Base-by-base conservation (phyloP, 2,888 invertebrate genomes). In the Tachina grossa region DNA sequence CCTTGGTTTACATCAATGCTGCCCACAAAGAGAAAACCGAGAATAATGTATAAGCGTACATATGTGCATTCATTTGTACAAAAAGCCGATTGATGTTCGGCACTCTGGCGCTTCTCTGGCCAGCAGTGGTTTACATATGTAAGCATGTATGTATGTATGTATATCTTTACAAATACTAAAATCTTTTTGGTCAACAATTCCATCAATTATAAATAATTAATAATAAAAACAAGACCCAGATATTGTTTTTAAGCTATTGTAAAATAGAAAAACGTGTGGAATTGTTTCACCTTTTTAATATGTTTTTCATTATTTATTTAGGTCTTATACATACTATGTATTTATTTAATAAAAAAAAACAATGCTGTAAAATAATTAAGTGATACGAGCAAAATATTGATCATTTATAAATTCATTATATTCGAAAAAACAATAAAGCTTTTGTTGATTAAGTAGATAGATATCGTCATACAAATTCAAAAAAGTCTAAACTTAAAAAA, bases 191-290 rank as follows among this genome's bases (percentile, higher is more conserved):
- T 31, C 31, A 31, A 31, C 31, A 31, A 31, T 31, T 31, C 31
- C 31, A 6, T 31, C 31, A 31, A 31, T 31, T 31, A 6, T 31
- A 31, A 31, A 31, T 31, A 31, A 31, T 31, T 0, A 31, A 31
- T 31, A 31, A 31, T 31, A 31, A 6, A 31, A 31, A 31, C 6
- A 31, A 31, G 31, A 31, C 31, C 31, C 49, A 65, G 31, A 10
- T 11, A 31, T 14, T 76, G 51, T 63, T 16, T 47, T 65, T 6
- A 16, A 55, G 19, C 13, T 47, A 22, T 66, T 76, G 19, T 66
- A 19, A 76, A 41, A 22, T 63, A 65, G 5, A 63, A 45, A 63
- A 77, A 57, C 39, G 39, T 66, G 76, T 68, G 55, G 45, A 53
- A 31, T 45, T 45, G n/a, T 31, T 9, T 51, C n/a, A n/a, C 22